A percentile compares a stretch with the other conserved stretches of the same genome.
Evolutionary conservation across 2,888 invertebrate species (phyloP).

Genomic region (Tridacna crocea): DNA sequence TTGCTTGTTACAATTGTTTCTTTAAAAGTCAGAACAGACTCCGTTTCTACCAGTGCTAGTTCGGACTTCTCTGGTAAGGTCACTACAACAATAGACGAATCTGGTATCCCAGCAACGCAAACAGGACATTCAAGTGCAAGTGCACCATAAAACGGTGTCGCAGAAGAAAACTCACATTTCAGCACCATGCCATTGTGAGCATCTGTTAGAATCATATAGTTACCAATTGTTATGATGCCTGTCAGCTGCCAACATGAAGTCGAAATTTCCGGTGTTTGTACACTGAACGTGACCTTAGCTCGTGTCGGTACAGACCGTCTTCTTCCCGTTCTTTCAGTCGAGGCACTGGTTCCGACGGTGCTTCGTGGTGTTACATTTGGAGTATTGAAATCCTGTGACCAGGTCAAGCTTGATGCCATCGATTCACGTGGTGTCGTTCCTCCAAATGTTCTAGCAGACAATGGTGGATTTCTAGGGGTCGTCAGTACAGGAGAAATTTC

Average conservation of each 20-base stretch:
- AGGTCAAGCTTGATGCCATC: slow-evolving; percentile 21
- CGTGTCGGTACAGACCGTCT: slow-evolving; percentile 27
- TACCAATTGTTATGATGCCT: slow-evolving; percentile 61
- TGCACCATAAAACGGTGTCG: slow-evolving; percentile 30
- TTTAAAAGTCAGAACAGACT: slow-evolving; percentile 43
- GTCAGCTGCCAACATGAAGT: slow-evolving; percentile 67
- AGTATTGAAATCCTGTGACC: slow-evolving; percentile 5
- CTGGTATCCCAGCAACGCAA: slow-evolving; percentile 51
- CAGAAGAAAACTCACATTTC: slow-evolving; percentile 44
- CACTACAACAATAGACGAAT: slow-evolving; percentile 54
- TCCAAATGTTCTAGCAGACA: slow-evolving; percentile 16
- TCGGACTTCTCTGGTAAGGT: slow-evolving; percentile 67
- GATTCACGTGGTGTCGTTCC: slow-evolving; percentile 16
- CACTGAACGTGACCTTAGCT: slow-evolving; percentile 54
- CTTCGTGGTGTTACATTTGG: slow-evolving; percentile 1
- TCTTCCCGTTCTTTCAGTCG: slow-evolving; percentile 10
- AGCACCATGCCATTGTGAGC: slow-evolving; percentile 62
- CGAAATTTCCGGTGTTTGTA: slow-evolving; percentile 50
- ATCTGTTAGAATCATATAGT: slow-evolving; percentile 58
- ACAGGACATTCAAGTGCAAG: slow-evolving; percentile 63
- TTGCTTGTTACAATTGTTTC: slow-evolving; percentile 61
- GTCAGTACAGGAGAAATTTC: slow-evolving; percentile 8
- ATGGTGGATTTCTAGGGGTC: slow-evolving; percentile 22
- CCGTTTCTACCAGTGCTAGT: slow-evolving; percentile 55
- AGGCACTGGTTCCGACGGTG: not conserved